Evolutionary conservation across 2,888 invertebrate species (phyloP), one percentile per base, ranked within the genome.

Genomic region (Mechanitis messenoides): DNA sequence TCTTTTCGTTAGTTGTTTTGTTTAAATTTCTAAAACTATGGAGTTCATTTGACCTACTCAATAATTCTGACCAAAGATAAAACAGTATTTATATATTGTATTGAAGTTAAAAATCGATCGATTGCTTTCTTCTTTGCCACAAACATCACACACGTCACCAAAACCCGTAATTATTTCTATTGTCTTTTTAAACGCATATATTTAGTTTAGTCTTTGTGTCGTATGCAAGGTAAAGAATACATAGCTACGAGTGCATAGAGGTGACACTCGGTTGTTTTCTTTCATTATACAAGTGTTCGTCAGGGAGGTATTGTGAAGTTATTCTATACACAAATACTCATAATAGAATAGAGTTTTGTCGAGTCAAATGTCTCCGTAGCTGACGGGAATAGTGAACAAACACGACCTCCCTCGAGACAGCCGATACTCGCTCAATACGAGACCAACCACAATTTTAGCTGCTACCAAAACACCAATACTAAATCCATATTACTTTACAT

Each of bases 371-470:
- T 65, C 66, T 70, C 66, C 68, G 61, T 62, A 67, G 68, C 66
- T 63, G 65, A 69, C 68, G 68, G 57, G 65, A 64, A 64, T 62
- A 64, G 65, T 62, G 69, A 65, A 64, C 66, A 65, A 67, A 67
- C 67, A 65, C 73, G 80, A 77, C 79, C 80, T 76, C 81, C 80
- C 77, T 65, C 62, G 77, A 77, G 77, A 73, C 76, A 71, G 65
- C 69, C 73, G 73, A 72, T 70, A 72, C 73, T 66, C 66, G 69
- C 69, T 68, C 65, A 67, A 67, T 65, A 63, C 66, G 70, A 71
- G 68, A 71, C 71, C 71, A 65, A 72, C 73, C 72, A 65, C 74
- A 60, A 57, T 12, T 56, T 53, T 38, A 64, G 66, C 60, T 58
- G 55, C 53, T 65, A 69, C 68, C 62, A n/a, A 5, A 55, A 64